Percentiles rank a stretch among this genome's conserved stretches.
phyloP scores from a whole-genome alignment of 2,113 vertebrate genomes.

The Octodon degus region DNA sequence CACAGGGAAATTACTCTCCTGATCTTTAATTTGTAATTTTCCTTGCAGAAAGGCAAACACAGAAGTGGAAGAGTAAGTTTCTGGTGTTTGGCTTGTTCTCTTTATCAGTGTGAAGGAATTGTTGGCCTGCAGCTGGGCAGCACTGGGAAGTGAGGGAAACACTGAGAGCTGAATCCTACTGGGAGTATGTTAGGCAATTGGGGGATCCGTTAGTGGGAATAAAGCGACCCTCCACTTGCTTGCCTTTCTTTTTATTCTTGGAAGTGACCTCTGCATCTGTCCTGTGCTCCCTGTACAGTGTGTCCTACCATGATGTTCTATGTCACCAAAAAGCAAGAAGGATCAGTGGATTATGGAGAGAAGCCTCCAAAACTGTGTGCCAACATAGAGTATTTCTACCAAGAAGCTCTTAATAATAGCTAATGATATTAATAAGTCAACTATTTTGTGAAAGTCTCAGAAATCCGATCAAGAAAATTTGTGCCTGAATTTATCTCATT shows the following conservation, averaged over 20 bases:
- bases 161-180: neutral
- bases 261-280: neutral
- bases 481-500: neutral
- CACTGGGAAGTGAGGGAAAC: neutral
- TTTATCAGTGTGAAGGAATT: neutral
- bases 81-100: neutral
- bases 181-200: neutral
- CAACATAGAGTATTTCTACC: too few relatives aligned
- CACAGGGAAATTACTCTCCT: neutral
- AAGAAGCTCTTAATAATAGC: too few relatives aligned
- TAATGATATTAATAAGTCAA: neutral
- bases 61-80: neutral
- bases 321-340: neutral
- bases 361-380: neutral
- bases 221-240: too few relatives aligned
- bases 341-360: neutral
- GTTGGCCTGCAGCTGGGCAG: neutral
- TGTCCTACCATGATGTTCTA: neutral
- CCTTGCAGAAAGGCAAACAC: neutral
- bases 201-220: too few relatives aligned
- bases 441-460: neutral
- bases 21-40: too few relatives aligned
- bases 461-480: neutral
- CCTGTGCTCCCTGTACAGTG: rapidly evolving
- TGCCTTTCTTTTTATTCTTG: too few relatives aligned